Conservation (phyloP, 37 sponge, comb jelly and placozoan species). For the Beroe forskalii region DNA sequence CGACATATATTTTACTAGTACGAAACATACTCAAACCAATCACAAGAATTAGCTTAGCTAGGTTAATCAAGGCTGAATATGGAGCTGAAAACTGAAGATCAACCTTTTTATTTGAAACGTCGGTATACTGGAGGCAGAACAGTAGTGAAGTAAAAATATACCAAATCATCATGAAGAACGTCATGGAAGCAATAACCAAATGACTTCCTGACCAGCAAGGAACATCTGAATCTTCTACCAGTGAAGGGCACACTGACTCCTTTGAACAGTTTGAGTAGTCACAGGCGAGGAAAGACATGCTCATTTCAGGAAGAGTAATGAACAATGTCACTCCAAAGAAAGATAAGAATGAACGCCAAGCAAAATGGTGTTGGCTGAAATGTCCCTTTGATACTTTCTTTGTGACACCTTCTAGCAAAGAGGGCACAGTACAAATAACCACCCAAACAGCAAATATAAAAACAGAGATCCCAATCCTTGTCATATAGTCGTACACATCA, state of each 20-base stretch:
- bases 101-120: conserved; percentile 35
- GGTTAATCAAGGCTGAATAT: conserved; percentile 35
- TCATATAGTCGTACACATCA: background rate
- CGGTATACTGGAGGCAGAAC: conserved; percentile 56
- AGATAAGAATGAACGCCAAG: conserved; percentile 8
- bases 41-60: background rate
- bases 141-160: conserved; percentile 46
- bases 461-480: background rate
- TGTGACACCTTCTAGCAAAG: conserved; percentile 12
- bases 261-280: conserved; percentile 41
- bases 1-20: background rate
- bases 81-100: conserved; percentile 46
- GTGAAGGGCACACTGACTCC: conserved; percentile 16
- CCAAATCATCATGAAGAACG: conserved; percentile 58
- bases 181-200: background rate
- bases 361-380: conserved; percentile 49
- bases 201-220: conserved; percentile 23
- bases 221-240: conserved; percentile 53
- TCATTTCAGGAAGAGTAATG: conserved; percentile 21
- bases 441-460: conserved; percentile 9
- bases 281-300: conserved; percentile 25
- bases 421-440: conserved; percentile 15
- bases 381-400: conserved; percentile 15
- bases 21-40: background rate
- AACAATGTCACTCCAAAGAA: conserved; percentile 55